phyloP scores from a whole-genome alignment of 2,113 vertebrate species.

The Piaya cayana region DNA sequence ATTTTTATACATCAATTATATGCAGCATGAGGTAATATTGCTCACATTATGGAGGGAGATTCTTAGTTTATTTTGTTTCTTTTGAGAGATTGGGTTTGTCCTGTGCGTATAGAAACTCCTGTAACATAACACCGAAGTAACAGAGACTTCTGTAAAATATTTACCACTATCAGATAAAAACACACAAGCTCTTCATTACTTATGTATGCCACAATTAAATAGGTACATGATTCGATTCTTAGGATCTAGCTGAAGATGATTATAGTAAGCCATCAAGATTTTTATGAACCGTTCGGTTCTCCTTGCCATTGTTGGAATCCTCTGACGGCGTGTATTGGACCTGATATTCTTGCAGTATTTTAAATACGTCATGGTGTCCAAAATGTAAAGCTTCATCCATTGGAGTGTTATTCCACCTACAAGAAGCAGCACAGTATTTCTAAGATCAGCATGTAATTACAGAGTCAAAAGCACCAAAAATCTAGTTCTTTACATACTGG shows the following conservation, averaged over 20 bases:
- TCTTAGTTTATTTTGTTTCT: conserved; percentile 70
- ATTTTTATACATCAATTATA: conserved; percentile 72
- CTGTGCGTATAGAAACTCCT: conserved; percentile 77
- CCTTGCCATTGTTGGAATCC: conserved; percentile 72
- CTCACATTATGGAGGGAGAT: conserved; percentile 82
- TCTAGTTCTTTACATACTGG: not conserved
- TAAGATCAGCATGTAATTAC: not conserved
- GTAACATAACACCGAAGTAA: conserved; percentile 81
- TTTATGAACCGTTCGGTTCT: conserved; percentile 86
- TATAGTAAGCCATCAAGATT: conserved; percentile 95
- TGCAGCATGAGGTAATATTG: conserved; percentile 81
- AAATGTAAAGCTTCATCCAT: conserved; percentile 98
- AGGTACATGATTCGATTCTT: conserved; percentile 69
- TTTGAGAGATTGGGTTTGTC: conserved; percentile 76
- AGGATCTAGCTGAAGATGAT: conserved; percentile 49
- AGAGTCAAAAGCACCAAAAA: not conserved
- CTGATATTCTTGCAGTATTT: conserved; percentile 94
- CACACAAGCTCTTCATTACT: conserved; percentile 76
- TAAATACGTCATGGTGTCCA: conserved; percentile 96
- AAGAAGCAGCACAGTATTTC: not conserved
- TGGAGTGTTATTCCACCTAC: conserved; percentile 97
- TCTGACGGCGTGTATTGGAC: conserved; percentile 89
- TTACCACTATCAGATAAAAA: conserved; percentile 82
- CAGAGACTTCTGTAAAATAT: conserved; percentile 75
- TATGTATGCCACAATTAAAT: conserved; percentile 73